Conservation (phyloP, 2,113 vertebrate genomes). For the western clawed frog (Xenopus tropicalis) region DNA sequence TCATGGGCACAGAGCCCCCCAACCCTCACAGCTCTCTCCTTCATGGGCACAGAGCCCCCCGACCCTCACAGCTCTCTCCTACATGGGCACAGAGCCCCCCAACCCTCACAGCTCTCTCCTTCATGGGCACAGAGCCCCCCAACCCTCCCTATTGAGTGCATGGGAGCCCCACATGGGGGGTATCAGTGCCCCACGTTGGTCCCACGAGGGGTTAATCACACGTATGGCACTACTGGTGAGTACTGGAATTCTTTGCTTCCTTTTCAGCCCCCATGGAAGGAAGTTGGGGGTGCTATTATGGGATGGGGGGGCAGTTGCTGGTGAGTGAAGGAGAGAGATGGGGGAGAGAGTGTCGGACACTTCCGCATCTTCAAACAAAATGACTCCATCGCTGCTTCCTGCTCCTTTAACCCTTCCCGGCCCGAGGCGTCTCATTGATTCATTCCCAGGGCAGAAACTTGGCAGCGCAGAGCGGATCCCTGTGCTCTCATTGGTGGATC, state of each 20-base stretch:
- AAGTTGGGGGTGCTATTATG: not conserved
- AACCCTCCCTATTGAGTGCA: not conserved
- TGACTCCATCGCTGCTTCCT: not conserved
- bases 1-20: no score
- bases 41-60: not conserved
- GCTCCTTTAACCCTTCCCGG: not conserved
- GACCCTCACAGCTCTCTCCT: no score
- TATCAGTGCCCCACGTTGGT: no score
- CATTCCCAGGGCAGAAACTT: not conserved
- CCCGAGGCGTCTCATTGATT: not conserved
- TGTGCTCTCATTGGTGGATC: not conserved
- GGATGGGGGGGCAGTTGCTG: not conserved
- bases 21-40: no score
- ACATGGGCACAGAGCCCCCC: no score
- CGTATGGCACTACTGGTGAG: not conserved
- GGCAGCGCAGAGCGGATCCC: not conserved
- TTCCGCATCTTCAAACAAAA: not conserved
- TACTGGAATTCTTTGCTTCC: no score
- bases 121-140: no score
- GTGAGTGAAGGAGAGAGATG: not conserved
- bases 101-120: no score
- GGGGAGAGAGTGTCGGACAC: not conserved
- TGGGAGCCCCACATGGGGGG: no score
- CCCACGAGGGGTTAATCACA: no score
- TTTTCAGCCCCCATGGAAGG: not conserved